Conservation (phyloP, 2,888 invertebrate genomes). For the Busseola fusca region DNA sequence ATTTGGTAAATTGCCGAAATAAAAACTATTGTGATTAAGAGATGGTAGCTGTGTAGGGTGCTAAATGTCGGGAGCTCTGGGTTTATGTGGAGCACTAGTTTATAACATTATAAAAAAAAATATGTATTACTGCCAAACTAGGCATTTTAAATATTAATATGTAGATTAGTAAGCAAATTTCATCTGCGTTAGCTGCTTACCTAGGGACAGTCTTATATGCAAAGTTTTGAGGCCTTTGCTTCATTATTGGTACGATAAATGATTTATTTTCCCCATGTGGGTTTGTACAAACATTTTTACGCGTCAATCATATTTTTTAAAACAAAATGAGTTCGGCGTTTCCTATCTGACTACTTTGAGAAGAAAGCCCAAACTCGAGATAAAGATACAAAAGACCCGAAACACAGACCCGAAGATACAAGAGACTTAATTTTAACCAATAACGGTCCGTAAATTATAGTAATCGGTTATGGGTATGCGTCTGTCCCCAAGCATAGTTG, state of each 20-base stretch:
- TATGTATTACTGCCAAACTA: background rate
- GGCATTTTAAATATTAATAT: background rate
- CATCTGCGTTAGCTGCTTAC: background rate
- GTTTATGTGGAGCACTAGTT: background rate
- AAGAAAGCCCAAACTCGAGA: no score
- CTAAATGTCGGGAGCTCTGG: background rate
- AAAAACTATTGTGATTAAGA: constrained; percentile 6
- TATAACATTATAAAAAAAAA: no score
- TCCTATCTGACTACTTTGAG: no score
- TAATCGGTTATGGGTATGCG: background rate
- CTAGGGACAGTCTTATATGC: background rate
- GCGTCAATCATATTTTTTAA: no score
- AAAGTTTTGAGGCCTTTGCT: background rate
- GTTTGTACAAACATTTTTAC: no score
- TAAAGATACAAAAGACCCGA: no score
- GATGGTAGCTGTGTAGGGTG: constrained; percentile 16
- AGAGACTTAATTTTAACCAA: background rate
- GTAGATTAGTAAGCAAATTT: background rate
- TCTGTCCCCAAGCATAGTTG: background rate
- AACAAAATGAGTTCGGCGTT: no score
- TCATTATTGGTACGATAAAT: background rate
- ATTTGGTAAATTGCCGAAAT: background rate
- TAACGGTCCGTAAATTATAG: background rate
- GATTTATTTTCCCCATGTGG: no score
- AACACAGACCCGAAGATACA: no score